These are phyloP conservation scores for Poeciliopsis turrubarensis DNA, from an alignment of 2,113 vertebrate genomes.

Conservation along the genomic window DNA sequence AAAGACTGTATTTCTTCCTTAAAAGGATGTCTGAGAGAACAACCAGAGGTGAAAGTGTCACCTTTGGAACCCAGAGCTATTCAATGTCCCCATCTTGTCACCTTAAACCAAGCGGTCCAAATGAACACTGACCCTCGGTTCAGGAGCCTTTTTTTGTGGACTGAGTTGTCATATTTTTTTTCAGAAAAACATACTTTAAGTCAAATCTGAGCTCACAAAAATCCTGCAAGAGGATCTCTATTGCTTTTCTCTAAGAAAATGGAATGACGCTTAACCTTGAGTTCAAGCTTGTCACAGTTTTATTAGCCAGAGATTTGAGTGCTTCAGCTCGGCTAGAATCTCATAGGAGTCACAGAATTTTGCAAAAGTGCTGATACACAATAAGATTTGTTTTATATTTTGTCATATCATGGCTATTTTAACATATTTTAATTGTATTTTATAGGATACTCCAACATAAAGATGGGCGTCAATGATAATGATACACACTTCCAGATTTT, in stretches of 20 bases:
- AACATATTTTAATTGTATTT: no score
- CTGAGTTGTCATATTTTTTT: not conserved
- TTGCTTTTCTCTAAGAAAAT: not conserved
- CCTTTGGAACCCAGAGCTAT: not conserved
- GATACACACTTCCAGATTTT: not conserved
- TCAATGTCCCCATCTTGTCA: slow-evolving; percentile 9
- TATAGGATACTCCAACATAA: not conserved
- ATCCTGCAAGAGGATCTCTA: slow-evolving; percentile 2
- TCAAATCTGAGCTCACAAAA: slow-evolving; percentile 12
- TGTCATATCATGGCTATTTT: not conserved
- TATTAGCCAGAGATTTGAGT: not conserved
- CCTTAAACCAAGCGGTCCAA: not conserved
- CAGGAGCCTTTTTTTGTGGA: not conserved
- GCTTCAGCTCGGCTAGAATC: not conserved
- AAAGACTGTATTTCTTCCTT: not conserved
- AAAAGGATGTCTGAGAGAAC: not conserved
- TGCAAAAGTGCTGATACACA: not conserved
- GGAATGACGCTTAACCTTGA: not conserved
- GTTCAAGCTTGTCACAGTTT: not conserved
- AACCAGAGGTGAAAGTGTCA: slow-evolving; percentile 4
- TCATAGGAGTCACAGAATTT: not conserved
- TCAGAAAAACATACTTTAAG: not conserved
- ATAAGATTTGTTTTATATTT: not conserved
- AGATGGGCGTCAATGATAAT: not conserved
- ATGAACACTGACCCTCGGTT: not conserved